Percentiles rank a stretch among this genome's conserved stretches.
phyloP scores from a whole-genome alignment of 2,797 vertebrate species.

The Kryptopterus vitreolus region DNA sequence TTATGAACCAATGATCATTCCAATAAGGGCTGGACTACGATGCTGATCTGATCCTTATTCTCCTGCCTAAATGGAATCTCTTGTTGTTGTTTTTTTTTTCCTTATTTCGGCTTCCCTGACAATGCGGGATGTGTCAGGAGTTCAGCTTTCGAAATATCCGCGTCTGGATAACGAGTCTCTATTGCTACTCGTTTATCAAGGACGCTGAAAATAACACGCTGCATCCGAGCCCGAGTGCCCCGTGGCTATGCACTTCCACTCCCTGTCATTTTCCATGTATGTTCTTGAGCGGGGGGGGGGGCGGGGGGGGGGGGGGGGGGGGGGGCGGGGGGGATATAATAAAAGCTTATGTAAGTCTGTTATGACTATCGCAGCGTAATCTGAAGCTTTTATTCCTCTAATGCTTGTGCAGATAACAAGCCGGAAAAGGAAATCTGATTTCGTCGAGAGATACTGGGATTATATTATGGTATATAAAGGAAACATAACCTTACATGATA shows the following conservation, averaged over 20 bases:
- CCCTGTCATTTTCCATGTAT: constrained; percentile 10
- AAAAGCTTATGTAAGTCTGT: constrained; percentile 3
- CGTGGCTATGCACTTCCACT: neutral
- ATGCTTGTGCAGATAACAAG: neutral
- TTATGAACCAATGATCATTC: too few relatives aligned
- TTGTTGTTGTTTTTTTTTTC: neutral
- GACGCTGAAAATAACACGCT: neutral
- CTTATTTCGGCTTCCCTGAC: neutral
- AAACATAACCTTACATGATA: neutral
- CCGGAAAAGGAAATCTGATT: neutral
- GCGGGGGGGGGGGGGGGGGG: too few relatives aligned
- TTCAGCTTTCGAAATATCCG: neutral
- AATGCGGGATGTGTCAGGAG: neutral
- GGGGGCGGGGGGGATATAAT: too few relatives aligned
- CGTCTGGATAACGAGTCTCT: neutral
- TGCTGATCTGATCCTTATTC: too few relatives aligned
- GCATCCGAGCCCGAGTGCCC: neutral
- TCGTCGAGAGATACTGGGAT: neutral
- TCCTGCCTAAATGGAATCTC: constrained; percentile 7
- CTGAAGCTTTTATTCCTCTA: neutral
- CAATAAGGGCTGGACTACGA: too few relatives aligned
- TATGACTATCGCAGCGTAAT: neutral
- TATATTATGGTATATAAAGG: neutral
- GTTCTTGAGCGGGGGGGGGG: too few relatives aligned
- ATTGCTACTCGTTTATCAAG: neutral